Percentiles rank a stretch among this genome's conserved stretches.
phyloP scores from a whole-genome alignment of 2,113 vertebrate species.

The Girardinichthys multiradiatus region DNA sequence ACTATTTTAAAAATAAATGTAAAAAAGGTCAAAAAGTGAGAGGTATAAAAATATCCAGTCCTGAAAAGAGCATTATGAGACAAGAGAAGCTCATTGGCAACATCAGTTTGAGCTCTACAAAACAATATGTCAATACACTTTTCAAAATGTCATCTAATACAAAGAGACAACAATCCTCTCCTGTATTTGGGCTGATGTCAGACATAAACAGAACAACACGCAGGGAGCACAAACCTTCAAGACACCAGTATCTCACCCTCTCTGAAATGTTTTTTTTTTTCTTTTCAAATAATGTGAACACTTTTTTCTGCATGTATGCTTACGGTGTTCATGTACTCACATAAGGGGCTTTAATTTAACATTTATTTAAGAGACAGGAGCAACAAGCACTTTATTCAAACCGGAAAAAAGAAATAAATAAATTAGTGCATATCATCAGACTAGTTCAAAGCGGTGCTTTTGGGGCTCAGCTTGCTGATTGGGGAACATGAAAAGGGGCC shows the following conservation, averaged over 20 bases:
- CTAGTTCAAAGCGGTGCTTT: conserved; percentile 61
- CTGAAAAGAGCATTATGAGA: conserved; percentile 40
- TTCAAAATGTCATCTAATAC: conserved; percentile 57
- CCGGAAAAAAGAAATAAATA: conserved; percentile 53
- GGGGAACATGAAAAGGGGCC: conserved; percentile 63
- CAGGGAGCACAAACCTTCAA: conserved; percentile 23
- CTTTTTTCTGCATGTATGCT: conserved; percentile 41
- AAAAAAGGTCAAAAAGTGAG: conserved; percentile 26
- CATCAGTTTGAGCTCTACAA: conserved; percentile 46
- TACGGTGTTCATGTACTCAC: conserved; percentile 23
- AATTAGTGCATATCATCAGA: conserved; percentile 21
- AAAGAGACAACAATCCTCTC: conserved; percentile 43
- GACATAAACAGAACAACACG: conserved; percentile 26
- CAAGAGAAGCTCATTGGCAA: conserved; percentile 63
- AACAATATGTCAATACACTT: conserved; percentile 58
- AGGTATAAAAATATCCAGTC: conserved; percentile 30
- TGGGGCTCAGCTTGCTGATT: conserved; percentile 55
- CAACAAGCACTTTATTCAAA: conserved; percentile 42
- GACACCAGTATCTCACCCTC: conserved; percentile 22
- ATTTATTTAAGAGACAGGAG: conserved; percentile 38
- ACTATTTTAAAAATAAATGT: conserved; percentile 27
- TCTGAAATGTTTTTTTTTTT: conserved; percentile 15
- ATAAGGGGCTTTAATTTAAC: conserved; percentile 45
- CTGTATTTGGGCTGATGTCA: conserved; percentile 28
- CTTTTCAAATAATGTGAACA: conserved; percentile 42